These are phyloP conservation scores for Pantherophis alleghaniensis DNA, from an alignment of 2,797 vertebrate genomes.

Conservation along the genomic window DNA sequence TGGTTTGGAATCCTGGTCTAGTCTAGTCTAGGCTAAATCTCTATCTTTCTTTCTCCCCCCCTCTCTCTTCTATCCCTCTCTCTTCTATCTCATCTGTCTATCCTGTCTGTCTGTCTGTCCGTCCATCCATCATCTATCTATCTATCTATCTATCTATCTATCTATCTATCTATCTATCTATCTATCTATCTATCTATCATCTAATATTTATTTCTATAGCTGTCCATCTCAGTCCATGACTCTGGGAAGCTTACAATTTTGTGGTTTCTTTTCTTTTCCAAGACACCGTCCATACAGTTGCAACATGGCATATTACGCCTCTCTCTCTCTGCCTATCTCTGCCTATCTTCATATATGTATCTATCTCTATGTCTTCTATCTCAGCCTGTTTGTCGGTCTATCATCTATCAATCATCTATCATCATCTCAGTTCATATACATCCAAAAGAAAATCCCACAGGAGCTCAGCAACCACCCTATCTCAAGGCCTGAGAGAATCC, in stretches of 20 bases:
- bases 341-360: too few species aligned
- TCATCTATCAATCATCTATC: not conserved
- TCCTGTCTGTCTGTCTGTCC: too few species aligned
- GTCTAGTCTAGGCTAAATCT: too few species aligned
- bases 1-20: not conserved
- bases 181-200: not conserved
- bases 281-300: not conserved
- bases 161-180: not conserved
- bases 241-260: too few species aligned
- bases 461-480: not conserved
- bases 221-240: not conserved
- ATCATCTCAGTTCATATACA: not conserved
- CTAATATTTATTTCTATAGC: not conserved
- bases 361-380: too few species aligned
- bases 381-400: not conserved
- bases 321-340: too few species aligned
- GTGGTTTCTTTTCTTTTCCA: too few species aligned
- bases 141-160: not conserved
- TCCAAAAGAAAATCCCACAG: not conserved
- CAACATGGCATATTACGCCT: not conserved
- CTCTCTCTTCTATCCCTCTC: too few species aligned
- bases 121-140: too few species aligned
- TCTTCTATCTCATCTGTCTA: too few species aligned
- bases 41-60: too few species aligned
- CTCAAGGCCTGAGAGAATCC: not conserved